Evolutionary conservation across 2,113 vertebrate species (phyloP).

Genomic region (Polyodon spathula): DNA sequence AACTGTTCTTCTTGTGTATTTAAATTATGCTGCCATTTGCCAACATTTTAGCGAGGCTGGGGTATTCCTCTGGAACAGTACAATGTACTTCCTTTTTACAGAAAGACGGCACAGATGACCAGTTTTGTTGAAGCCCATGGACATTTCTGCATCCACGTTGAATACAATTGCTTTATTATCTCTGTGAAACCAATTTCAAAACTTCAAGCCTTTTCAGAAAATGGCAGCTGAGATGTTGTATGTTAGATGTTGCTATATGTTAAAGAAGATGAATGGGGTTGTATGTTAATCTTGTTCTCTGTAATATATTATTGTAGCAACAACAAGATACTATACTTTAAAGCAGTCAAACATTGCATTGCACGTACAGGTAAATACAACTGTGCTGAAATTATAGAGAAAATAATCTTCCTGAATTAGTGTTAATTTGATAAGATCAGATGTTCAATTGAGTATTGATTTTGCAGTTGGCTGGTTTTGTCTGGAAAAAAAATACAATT

Average conservation of each 20-base stretch:
- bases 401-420: constrained; percentile 67
- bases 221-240: constrained; percentile 16
- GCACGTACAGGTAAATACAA: constrained; percentile 60
- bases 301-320: constrained; percentile 52
- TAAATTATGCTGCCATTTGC: no score
- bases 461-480: constrained; percentile 60
- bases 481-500: no score
- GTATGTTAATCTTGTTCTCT: constrained; percentile 57
- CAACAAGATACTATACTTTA: constrained; percentile 61
- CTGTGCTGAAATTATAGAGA: constrained; percentile 54
- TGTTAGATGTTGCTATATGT: no score
- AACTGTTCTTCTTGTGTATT: no score
- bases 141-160: no score
- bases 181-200: constrained; percentile 16
- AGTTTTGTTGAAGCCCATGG: no score
- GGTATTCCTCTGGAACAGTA: no score
- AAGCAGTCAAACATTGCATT: constrained; percentile 61
- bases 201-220: constrained; percentile 18
- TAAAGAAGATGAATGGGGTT: constrained; percentile 48
- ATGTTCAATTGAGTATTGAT: constrained; percentile 62
- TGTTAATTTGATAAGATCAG: constrained; percentile 65
- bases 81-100: no score
- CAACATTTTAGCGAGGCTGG: no score
- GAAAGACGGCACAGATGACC: no score
- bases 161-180: constrained; percentile 12